Base-by-base conservation (phyloP, 35 echinoderm and acorn worm genomes). In the Heliocidaris tuberculata region DNA sequence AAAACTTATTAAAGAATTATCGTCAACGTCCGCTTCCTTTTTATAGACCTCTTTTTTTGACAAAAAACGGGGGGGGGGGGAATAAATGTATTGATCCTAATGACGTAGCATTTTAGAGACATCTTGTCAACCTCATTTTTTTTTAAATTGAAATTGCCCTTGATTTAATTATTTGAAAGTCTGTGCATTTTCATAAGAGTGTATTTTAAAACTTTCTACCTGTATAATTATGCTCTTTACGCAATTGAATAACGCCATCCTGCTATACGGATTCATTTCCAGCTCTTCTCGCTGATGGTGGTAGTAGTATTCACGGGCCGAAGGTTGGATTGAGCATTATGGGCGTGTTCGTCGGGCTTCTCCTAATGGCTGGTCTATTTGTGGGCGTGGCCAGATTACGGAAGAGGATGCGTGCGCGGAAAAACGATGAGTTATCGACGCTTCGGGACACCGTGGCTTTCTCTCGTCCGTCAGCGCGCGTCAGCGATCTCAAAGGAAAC, bases 311-410 rank as follows among this genome's bases (percentile, higher is more conserved):
- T 16, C 91, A 93, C 91, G 91, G 47, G 16, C 91, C 91, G 13
- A 59, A 50, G 27, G 48, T 93, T 31, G 91, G 91, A 21, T n/a
- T 93, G 50, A 50, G 31, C 29, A 93, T 93, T 30, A 59, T 93
- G 91, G 91, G 91, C 19, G 91, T 93, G 47, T 93, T 93, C n/a
- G 91, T 93, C 47, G 91, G 91, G 47, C 50, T 93, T 24, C 91
- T 93, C 48, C 48, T 93, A 24, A 13, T 93, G 91, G 91, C 50
- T 13, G 48, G 47, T 59, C 48, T 93, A 49, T 93, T 48, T 30
- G 91, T 93, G 91, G 91, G 47, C 50, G 91, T 30, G 50, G 50
- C 47, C 27, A 52, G 91, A 48, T 31, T 49, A 6, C 91, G 50
- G 4, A 93, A 31, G 21, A 59, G 47, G 30, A 13, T 24, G 50